Base-by-base conservation (phyloP, 2,797 vertebrate genomes). In the Hyperoplus lanceolatus region DNA sequence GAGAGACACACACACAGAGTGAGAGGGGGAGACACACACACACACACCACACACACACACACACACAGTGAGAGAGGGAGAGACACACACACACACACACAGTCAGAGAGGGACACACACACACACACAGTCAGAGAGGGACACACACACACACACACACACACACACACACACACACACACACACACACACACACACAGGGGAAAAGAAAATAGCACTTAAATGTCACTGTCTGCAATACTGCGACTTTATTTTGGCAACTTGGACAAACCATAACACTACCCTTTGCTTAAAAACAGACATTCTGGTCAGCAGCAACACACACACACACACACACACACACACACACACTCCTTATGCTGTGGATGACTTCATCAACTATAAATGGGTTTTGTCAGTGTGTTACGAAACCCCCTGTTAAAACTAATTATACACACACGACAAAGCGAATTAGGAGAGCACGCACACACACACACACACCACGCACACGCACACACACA, bases 371-470 rank as follows among this genome's bases (percentile, higher is more conserved):
- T 41, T 38, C 29, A 29, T 29, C 29, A 29, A 29, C 2, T 29
- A 29, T 29, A 29, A 29, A 29, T 29, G 29, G 8, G 58, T 50
- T 36, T 42, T 49, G 70, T 45, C 21, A 51, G 9, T 53, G 36
- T 43, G 67, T 62, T 60, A 62, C 42, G 51, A 73, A 72, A 51
- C 53, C 56, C 21, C 3, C 56, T 68, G 58, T 59, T 78, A 4
- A 74, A 66, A 50, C 60, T 79, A 61, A 79, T 84, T 70, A 83
- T 16, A 67, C 56, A 78, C 70, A 76, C 63, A 53, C n/a, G 38
- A 70, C 75, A 29, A 29, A 29, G 29, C 66, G 75, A 61, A 65
- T 75, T 54, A 43, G 79, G 75, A 45, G 73, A 46, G 70, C 48
- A 11, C 18, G 42, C 46, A 13, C 10, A 63, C 45, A 56, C 41